Conservation (phyloP, 2,113 vertebrate species). For the Merops nubicus region DNA sequence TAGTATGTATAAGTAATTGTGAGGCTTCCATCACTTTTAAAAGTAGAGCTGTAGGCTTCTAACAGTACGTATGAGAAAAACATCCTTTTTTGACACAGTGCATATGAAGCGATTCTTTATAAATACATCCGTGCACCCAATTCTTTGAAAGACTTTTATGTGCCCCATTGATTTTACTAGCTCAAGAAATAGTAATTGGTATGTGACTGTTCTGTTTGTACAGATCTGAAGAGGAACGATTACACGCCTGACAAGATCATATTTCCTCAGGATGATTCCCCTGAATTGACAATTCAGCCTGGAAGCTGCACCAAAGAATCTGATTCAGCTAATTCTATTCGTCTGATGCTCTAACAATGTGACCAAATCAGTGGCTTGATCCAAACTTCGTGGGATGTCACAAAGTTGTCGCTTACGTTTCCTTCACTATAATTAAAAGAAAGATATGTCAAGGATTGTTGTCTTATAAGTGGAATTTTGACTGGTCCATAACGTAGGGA, state of each 20-base stretch:
- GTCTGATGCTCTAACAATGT: slow-evolving; percentile 85
- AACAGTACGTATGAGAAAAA: neutral
- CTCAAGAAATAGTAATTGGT: neutral
- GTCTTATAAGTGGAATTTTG: slow-evolving; percentile 28
- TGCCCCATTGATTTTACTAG: neutral
- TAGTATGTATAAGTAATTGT: neutral
- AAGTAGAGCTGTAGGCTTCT: neutral
- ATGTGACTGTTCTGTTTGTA: neutral
- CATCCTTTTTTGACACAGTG: neutral
- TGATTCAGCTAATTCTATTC: slow-evolving; percentile 83
- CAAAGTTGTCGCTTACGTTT: slow-evolving; percentile 40
- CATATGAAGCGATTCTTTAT: neutral
- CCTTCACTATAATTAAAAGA: neutral
- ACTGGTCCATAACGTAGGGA: slow-evolving; percentile 17
- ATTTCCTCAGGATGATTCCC: slow-evolving; percentile 88
- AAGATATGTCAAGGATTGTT: slow-evolving; percentile 23
- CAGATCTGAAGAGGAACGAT: slow-evolving; percentile 96
- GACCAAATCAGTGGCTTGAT: slow-evolving; percentile 48
- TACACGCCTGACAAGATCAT: slow-evolving; percentile 94
- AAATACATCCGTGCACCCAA: neutral
- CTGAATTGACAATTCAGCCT: slow-evolving; percentile 80
- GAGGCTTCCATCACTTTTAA: neutral
- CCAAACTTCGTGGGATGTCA: slow-evolving; percentile 31
- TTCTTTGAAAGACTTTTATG: neutral
- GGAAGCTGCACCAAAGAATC: slow-evolving; percentile 88